Conservation (phyloP, 2,797 vertebrate species). For the Thaleichthys pacificus region DNA sequence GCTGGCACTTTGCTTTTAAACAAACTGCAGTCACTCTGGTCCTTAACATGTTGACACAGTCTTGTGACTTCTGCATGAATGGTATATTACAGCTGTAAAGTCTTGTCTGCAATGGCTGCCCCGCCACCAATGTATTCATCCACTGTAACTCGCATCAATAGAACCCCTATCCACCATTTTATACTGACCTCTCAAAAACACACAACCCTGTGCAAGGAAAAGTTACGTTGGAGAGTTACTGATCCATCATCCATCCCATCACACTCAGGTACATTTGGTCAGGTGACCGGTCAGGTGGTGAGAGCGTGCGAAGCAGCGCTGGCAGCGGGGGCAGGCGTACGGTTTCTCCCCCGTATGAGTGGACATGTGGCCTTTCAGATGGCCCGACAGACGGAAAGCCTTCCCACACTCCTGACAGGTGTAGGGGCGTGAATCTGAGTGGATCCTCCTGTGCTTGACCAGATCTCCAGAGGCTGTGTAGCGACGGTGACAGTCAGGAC, state of each 20-base stretch:
- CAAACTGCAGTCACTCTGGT: too few species aligned
- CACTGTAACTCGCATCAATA: too few species aligned
- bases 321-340: constrained; percentile 73
- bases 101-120: too few species aligned
- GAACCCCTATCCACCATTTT: too few species aligned
- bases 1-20: too few species aligned
- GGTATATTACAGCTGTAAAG: too few species aligned
- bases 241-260: not conserved
- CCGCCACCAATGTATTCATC: too few species aligned
- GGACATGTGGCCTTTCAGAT: constrained; percentile 75
- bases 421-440: constrained; percentile 76
- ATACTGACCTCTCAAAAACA: too few species aligned
- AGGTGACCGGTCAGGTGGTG: constrained; percentile 78
- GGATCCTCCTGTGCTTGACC: constrained; percentile 75
- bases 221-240: not conserved
- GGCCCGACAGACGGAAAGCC: constrained; percentile 73
- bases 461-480: constrained; percentile 78
- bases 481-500: constrained; percentile 74
- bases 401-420: constrained; percentile 73
- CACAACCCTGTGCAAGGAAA: not conserved
- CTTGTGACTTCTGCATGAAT: too few species aligned
- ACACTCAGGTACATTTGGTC: constrained; percentile 67
- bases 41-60: too few species aligned
- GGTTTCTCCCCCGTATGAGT: constrained; percentile 81
- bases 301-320: constrained; percentile 72